Base-by-base conservation (phyloP, 2,888 invertebrate genomes). In the Euplagia quadripunctaria region DNA sequence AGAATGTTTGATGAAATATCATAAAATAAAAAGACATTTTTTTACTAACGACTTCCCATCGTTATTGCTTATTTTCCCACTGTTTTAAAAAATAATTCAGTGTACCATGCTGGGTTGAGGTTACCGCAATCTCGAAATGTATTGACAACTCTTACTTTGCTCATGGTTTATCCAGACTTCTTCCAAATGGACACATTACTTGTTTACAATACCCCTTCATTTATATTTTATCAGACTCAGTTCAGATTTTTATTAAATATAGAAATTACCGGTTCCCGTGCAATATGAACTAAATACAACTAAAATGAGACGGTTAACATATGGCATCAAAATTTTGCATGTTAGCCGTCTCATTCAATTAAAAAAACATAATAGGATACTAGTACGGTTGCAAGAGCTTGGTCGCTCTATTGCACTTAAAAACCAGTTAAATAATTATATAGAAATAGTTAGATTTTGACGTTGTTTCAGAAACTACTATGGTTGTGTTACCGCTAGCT, bases 131-230 rank as follows among this genome's bases (percentile, higher is more conserved):
- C 52, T n/a, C 52, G 4, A 55, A 55, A 55, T n/a, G 17, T n/a
- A 55, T 55, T 20, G 1, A 55, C n/a, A 55, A 63, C 61, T n/a
- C n/a, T n/a, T n/a, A n/a, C n/a, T n/a, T n/a, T 31, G n/a, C 31
- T 58, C 31, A 63, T 61, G 58, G 17, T 63, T 49, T 63, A 1
- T 31, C 31, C 31, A 31, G 31, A 31, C 31, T 31, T 31, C 31
- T 61, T 63, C 16, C 69, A 63, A 63, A 49, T 63, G 31, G n/a
- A 11, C 2, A 17, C 61, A 31, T 49, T 49, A 63, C 61, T 69
- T 69, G 69, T 69, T 49, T 63, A 11, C 63, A 49, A 69, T 69
- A 61, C 43, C 58, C 52, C 52, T 55, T 55, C 17, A 17, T n/a
- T 1, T 41, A 49, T 17, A 9, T 49, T 52, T 20, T 16, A 31